A percentile compares a stretch with the other conserved stretches of the same genome.
phyloP scores from a whole-genome alignment of 2,888 invertebrate genomes.

The Scotopteryx bipunctaria region DNA sequence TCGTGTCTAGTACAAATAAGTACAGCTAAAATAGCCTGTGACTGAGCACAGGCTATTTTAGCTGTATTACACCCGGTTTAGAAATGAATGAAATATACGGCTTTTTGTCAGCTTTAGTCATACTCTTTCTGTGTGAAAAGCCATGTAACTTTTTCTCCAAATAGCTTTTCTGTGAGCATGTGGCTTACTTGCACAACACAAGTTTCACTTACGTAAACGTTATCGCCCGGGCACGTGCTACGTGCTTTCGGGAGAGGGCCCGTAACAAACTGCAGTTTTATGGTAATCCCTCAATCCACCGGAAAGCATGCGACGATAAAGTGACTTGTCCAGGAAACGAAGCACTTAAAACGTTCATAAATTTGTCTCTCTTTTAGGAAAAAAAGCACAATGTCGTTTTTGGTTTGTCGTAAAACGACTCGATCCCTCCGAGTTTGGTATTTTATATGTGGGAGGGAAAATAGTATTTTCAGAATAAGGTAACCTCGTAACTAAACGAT shows the following conservation, averaged over 20 bases:
- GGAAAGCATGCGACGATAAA: slow-evolving; percentile 78
- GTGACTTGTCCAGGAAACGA: slow-evolving; percentile 78
- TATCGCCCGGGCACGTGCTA: slow-evolving; percentile 61
- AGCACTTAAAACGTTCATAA: slow-evolving; percentile 58
- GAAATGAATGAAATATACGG: too few species aligned
- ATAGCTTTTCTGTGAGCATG: too few species aligned
- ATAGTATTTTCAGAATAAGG: too few species aligned
- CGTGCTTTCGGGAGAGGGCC: slow-evolving; percentile 46
- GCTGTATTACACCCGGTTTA: too few species aligned
- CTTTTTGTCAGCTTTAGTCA: too few species aligned
- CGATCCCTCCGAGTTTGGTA: slow-evolving; percentile 1
- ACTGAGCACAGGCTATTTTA: too few species aligned
- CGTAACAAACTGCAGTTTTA: slow-evolving; percentile 76
- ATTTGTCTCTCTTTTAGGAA: slow-evolving; percentile 55
- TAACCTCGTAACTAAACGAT: too few species aligned
- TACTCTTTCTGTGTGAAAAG: too few species aligned
- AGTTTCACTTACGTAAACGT: slow-evolving; percentile 37
- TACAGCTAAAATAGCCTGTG: too few species aligned
- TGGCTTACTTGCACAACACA: slow-evolving; percentile 2
- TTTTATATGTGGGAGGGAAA: too few species aligned
- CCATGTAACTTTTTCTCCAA: too few species aligned
- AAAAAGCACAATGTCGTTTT: slow-evolving; percentile 29
- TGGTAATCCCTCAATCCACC: slow-evolving; percentile 71
- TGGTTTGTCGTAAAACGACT: slow-evolving; percentile 24
- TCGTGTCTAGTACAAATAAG: too few species aligned